Conservation (phyloP, 2,113 vertebrate genomes). For the Setophaga kirtlandii region DNA sequence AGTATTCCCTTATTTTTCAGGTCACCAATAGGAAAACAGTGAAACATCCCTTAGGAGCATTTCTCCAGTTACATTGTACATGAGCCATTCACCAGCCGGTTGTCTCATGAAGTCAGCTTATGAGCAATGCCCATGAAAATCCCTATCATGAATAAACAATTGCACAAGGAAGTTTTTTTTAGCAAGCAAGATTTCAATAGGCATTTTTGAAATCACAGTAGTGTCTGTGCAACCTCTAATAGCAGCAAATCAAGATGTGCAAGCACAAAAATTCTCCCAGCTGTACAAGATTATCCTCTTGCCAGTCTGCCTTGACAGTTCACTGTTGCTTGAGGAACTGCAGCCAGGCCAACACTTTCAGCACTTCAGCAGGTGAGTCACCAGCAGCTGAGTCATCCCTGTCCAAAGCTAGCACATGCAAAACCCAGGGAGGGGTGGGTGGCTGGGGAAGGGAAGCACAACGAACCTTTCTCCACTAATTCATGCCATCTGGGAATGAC, state of each 20-base stretch:
- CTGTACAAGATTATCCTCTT: not conserved
- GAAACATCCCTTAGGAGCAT: not conserved
- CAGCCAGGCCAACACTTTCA: not conserved
- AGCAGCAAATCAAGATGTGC: not conserved
- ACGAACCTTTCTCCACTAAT: constrained; percentile 6
- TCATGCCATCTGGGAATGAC: constrained; percentile 41
- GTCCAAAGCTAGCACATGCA: not conserved
- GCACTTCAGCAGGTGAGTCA: constrained; percentile 62
- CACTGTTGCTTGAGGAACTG: not conserved
- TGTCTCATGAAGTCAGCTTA: not conserved
- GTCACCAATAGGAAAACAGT: not conserved
- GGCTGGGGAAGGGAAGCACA: not conserved
- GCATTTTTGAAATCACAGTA: not conserved
- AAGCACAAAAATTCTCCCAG: not conserved
- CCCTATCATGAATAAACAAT: not conserved
- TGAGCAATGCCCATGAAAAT: not conserved
- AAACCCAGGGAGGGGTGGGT: not conserved
- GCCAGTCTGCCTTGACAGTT: not conserved
- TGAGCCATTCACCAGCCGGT: not conserved
- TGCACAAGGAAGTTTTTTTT: not conserved
- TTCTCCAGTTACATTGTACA: not conserved
- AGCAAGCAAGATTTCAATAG: not conserved
- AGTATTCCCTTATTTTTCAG: not conserved
- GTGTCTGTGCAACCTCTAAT: not conserved
- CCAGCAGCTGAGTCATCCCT: constrained; percentile 28